phyloP scores from a whole-genome alignment of 2,888 invertebrate species.

The Leptopilina drosophilae region DNA sequence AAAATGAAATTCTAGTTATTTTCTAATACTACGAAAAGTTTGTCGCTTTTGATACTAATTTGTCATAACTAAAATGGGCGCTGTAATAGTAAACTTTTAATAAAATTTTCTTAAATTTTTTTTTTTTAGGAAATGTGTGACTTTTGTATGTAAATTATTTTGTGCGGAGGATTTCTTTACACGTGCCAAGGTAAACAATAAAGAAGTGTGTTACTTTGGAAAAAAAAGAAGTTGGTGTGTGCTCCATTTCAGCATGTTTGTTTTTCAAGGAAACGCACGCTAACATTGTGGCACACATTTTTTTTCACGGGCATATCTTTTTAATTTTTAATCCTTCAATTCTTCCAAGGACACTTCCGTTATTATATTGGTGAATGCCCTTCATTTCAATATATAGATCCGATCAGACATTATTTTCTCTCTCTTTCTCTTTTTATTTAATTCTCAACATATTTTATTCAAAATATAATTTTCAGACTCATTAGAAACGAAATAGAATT shows the following conservation, averaged over 20 bases:
- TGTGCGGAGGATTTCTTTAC: neutral
- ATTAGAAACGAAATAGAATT: no score
- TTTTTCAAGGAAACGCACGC: constrained; percentile 29
- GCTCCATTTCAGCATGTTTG: constrained; percentile 2
- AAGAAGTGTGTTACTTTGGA: constrained; percentile 5
- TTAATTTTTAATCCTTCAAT: constrained; percentile 34
- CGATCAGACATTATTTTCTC: neutral
- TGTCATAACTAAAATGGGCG: no score
- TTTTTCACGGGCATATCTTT: constrained; percentile 36
- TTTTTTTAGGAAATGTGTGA: neutral
- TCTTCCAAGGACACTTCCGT: constrained; percentile 33
- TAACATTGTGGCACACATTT: constrained; percentile 24
- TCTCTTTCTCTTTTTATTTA: neutral
- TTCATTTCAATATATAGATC: constrained; percentile 19
- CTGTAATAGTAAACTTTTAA: no score
- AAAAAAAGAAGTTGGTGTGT: neutral
- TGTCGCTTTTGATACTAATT: no score
- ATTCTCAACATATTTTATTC: no score
- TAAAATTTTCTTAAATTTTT: neutral
- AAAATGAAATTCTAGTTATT: no score
- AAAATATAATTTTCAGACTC: no score
- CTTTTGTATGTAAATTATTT: constrained; percentile 22
- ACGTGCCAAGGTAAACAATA: constrained; percentile 16
- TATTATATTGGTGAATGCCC: constrained; percentile 25
- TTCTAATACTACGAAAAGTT: no score